Base-by-base conservation (phyloP, 30 jellyfish, hydroid and myxozoan species). In the Chrysaora quinquecirrha region DNA sequence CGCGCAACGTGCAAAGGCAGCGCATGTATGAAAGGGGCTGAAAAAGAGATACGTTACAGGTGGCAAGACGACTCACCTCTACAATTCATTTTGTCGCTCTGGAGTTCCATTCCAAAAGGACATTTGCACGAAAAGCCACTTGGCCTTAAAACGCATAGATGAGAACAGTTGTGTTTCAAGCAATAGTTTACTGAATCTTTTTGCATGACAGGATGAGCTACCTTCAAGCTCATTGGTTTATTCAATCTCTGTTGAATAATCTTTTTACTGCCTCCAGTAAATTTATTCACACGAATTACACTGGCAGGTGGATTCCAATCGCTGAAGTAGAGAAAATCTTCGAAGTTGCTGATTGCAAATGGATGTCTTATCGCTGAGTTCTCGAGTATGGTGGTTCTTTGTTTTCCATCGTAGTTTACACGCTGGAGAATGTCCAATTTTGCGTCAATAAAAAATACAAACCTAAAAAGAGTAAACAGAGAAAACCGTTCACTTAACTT, bases 221-320 rank as follows among this genome's bases (percentile, higher is more conserved):
- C 87, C 63, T 87, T 96, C 29, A 93, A 56, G 46, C 73, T 93
- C 98, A 93, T 93, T 24, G 98, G 98, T 48, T 87, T 93, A 14
- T 63, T 74, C n/a, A 93, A 80, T 3, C 82, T 71, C 21, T 62
- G 80, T 31, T 73, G 84, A 14, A 73, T 48, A 25, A 87, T 18
- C 48, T 34, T 69, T 33, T 93, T 93, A 4, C 87, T 82, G 28
- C 97, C 97, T 18, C 88, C 89, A 3, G 50, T 58, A 35, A 50
- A 63, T 48, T 75, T 80, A 60, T 84, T 93, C 21, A 87, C 79
- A 14, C 97, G 86, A 61, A 87, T 30, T 25, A 93, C 82, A 1
- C 96, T 80, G 29, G 97, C 94, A 0, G 98, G 96, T 3, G 72
- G 83, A 76, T 96, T 87, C 98, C 98, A 93, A 64, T 93, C 98